Conservation (phyloP, 1,140 invertebrate genomes). For the Paramacrobiotus metropolitanus region DNA sequence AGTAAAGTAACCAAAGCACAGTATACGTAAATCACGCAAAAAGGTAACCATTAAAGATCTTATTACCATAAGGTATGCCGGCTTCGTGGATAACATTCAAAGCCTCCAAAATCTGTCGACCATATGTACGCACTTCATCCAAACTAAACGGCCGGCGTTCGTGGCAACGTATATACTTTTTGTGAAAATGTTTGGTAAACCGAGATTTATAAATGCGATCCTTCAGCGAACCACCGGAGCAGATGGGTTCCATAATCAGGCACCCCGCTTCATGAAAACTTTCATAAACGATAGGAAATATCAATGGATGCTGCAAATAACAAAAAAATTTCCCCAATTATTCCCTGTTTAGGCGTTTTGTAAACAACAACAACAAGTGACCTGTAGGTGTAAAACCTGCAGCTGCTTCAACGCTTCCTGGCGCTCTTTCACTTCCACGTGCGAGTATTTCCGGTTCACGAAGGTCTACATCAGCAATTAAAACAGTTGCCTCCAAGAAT, state of each 20-base stretch:
- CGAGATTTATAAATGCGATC: slow-evolving; percentile 40
- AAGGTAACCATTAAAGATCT: no score
- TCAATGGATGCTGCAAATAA: slow-evolving; percentile 47
- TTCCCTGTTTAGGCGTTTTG: no score
- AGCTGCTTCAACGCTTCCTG: slow-evolving; percentile 4
- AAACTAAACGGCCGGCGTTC: slow-evolving; percentile 39
- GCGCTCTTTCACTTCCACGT: neutral
- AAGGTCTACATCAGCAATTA: neutral
- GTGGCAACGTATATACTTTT: slow-evolving; percentile 63
- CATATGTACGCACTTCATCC: slow-evolving; percentile 46
- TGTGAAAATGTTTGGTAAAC: slow-evolving; percentile 47
- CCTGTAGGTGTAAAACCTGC: neutral
- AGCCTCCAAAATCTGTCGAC: slow-evolving; percentile 44
- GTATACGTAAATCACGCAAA: no score
- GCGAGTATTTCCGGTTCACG: slow-evolving; percentile 2
- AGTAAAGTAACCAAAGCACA: no score
- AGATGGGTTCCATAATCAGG: slow-evolving; percentile 45
- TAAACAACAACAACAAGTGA: neutral
- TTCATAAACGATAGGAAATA: slow-evolving; percentile 45
- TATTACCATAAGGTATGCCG: slow-evolving; percentile 34
- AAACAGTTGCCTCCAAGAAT: no score
- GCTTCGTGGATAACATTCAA: slow-evolving; percentile 60
- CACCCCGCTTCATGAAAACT: slow-evolving; percentile 52
- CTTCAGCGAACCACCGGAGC: slow-evolving; percentile 44
- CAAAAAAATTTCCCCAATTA: no score